These are phyloP conservation scores for Nomada hirtipes DNA, from an alignment of 2,888 invertebrate genomes.

Conservation along the genomic window DNA sequence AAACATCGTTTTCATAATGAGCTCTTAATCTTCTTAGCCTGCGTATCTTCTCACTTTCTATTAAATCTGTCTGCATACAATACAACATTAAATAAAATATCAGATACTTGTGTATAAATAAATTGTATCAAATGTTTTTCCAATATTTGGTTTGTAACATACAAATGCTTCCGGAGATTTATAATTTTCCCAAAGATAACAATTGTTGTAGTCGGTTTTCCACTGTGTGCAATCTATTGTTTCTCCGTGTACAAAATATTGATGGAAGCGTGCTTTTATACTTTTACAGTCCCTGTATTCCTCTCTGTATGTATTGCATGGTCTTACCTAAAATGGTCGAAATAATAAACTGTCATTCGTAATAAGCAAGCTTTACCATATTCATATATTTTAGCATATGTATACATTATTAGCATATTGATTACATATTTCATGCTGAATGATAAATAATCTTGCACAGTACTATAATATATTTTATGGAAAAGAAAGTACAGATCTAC, in stretches of 20 bases:
- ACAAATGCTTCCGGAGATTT: conserved; percentile 89
- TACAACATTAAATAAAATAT: neutral
- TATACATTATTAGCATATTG: neutral
- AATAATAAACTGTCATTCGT: neutral
- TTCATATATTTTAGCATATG: no score
- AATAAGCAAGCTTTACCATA: no score
- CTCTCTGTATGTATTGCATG: conserved; percentile 91
- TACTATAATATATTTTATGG: neutral
- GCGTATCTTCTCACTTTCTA: conserved; percentile 90
- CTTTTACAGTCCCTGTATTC: conserved; percentile 93
- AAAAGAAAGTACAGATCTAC: neutral
- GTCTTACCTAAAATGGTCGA: conserved; percentile 87
- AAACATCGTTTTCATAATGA: conserved; percentile 91
- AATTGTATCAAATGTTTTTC: neutral
- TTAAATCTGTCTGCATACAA: conserved; percentile 86
- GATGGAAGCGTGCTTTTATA: conserved; percentile 91
- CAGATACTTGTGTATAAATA: neutral
- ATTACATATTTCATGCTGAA: neutral
- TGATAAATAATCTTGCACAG: neutral
- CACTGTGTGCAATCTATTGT: conserved; percentile 91
- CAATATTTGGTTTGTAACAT: conserved; percentile 74
- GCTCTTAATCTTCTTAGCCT: conserved; percentile 87
- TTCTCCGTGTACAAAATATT: conserved; percentile 93
- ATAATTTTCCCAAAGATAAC: conserved; percentile 88
- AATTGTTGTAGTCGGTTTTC: conserved; percentile 91